Conservation (phyloP, 1,140 invertebrate species). For the Pseudobourletiella spinata region DNA sequence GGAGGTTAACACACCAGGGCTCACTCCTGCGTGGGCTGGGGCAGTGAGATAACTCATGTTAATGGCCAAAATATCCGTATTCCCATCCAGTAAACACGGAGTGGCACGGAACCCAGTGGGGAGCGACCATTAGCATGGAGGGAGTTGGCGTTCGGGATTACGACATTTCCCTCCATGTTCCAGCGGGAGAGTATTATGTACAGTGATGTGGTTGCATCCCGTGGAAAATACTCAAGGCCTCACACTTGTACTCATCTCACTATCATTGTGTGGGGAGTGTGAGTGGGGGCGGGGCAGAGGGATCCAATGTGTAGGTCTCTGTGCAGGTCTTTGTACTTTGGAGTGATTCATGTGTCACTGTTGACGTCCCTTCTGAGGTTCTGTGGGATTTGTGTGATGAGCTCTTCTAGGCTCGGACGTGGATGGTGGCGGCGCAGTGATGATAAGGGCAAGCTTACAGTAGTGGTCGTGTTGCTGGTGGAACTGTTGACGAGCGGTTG, state of each 20-base stretch:
- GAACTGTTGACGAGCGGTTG: conserved; percentile 6
- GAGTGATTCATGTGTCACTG: conserved; percentile 3
- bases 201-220: neutral
- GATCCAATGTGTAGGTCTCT: neutral
- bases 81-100: neutral
- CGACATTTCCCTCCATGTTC: neutral
- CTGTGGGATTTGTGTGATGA: neutral
- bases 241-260: neutral
- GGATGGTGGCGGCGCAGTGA: neutral
- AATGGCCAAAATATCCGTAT: neutral
- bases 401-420: neutral
- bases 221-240: neutral
- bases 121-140: neutral
- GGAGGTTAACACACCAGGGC: neutral
- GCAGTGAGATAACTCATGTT: too few species aligned
- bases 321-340: neutral
- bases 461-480: too few species aligned
- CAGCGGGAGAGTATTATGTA: neutral
- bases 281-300: neutral
- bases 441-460: neutral
- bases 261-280: neutral
- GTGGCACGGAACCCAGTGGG: neutral
- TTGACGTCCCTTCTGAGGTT: neutral
- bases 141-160: neutral
- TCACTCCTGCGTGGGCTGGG: too few species aligned